Percentiles rank a stretch among this genome's conserved stretches.
Conservation (phyloP, 2,113 vertebrate species). For the Laterallus jamaicensis region DNA sequence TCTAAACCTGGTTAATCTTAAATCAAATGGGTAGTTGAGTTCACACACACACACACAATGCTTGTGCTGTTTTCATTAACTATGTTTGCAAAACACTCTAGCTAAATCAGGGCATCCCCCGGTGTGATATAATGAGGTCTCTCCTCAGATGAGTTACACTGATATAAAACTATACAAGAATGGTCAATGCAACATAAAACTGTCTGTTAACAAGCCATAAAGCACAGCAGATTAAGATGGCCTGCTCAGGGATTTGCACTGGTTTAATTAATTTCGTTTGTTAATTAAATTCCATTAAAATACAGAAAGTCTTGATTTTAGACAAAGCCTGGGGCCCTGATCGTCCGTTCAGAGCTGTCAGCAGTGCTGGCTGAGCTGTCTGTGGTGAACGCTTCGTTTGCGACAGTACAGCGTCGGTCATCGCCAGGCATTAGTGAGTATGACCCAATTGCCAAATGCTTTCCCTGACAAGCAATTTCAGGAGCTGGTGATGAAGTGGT, state of each 20-base stretch:
- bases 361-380: background rate
- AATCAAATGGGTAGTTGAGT: background rate
- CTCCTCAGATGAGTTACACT: constrained; percentile 7
- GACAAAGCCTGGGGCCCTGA: background rate
- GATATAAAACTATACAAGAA: constrained; percentile 27
- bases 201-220: constrained; percentile 40
- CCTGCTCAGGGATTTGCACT: background rate
- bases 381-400: background rate
- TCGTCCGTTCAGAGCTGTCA: background rate
- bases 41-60: background rate
- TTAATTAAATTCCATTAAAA: constrained; percentile 22
- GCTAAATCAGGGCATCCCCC: constrained; percentile 38
- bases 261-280: constrained; percentile 38
- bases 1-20: background rate
- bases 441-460: background rate
- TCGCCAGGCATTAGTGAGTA: background rate
- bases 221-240: background rate
- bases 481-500: background rate
- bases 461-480: background rate
- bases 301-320: background rate
- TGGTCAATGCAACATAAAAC: constrained; percentile 21
- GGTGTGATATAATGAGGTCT: constrained; percentile 55
- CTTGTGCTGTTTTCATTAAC: background rate
- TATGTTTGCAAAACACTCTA: background rate
- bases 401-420: background rate